Base-by-base conservation (phyloP, 2,888 invertebrate species). In the Drosophila mimica region DNA sequence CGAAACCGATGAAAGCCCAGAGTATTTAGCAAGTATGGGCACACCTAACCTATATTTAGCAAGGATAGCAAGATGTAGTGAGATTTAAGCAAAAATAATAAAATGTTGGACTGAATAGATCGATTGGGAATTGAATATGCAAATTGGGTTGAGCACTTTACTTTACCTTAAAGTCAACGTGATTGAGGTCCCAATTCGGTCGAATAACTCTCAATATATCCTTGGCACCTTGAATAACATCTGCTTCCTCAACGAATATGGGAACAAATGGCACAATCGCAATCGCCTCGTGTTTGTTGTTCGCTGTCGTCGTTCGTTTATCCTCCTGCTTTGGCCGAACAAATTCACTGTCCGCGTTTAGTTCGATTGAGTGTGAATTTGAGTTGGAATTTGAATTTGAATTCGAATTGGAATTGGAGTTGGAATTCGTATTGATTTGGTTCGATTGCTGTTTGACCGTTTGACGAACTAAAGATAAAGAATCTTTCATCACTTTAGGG, bases 111-210 rank as follows among this genome's bases (percentile, higher is more conserved):
- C 38, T 8, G 38, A 38, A 4, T 17, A 17, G 4, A 8, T 38
- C 38, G 15, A 46, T 46, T 15, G 46, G 46, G 8, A 8, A 46
- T 25, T 15, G 20, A 20, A 15, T 46, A 25, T 8, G 15, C 15
- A 46, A 15, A 46, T 25, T 25, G 20, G 38, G 20, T 38, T 65
- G 28, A 6, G 28, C 46, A 25, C 46, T 67, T 56, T 80, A 81
- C 63, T 53, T 83, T 89, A 97, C 97, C 96, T 97, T 97, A 92
- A 96, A 95, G 87, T 94, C 94, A 70, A 97, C 94, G 85, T 94
- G 93, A 77, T 94, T 94, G 71, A 93, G 86, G 64, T 94, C 92
- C 97, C 97, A 98, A 49, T 94, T 86, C 25, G 97, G 96, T 91
- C 96, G 94, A 80, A 97, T 95, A 56, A 93, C 93, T 92, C 94